phyloP scores from a whole-genome alignment of 2,888 invertebrate species.

The Agrypnus murinus region DNA sequence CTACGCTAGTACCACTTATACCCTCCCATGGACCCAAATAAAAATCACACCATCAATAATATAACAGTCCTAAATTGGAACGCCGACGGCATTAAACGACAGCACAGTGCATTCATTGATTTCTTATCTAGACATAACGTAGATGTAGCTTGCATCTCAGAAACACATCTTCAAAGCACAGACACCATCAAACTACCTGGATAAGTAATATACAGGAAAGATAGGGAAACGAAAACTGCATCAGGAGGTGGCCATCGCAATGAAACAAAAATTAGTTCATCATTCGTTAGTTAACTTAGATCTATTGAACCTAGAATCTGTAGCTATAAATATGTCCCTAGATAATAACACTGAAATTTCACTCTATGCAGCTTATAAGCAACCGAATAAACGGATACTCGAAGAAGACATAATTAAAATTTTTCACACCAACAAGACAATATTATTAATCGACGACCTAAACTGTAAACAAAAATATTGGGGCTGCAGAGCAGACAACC shows the following conservation, averaged over 20 bases:
- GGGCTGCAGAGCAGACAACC: slow-evolving; percentile 20
- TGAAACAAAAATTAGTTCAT: too few relatives aligned
- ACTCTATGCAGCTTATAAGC: slow-evolving; percentile 7
- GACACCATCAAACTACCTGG: too few relatives aligned
- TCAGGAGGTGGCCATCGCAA: too few relatives aligned
- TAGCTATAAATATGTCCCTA: neutral
- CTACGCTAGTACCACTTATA: neutral
- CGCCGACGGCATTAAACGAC: too few relatives aligned
- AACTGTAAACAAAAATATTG: slow-evolving; percentile 21
- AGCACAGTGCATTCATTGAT: neutral
- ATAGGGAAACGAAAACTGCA: too few relatives aligned
- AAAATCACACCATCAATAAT: slow-evolving; percentile 18
- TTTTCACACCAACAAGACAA: neutral
- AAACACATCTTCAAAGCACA: too few relatives aligned
- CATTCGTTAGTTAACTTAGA: too few relatives aligned
- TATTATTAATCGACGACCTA: slow-evolving; percentile 11
- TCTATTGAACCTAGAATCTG: neutral
- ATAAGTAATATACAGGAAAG: too few relatives aligned
- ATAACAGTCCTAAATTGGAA: slow-evolving; percentile 10
- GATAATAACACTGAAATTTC: neutral
- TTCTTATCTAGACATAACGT: too few relatives aligned
- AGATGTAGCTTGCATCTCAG: too few relatives aligned
- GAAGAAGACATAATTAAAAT: slow-evolving; percentile 19
- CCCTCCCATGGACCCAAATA: slow-evolving; percentile 6
- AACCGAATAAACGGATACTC: slow-evolving; percentile 17